phyloP scores from a whole-genome alignment of 2,888 invertebrate species.

The Hesperia comma region DNA sequence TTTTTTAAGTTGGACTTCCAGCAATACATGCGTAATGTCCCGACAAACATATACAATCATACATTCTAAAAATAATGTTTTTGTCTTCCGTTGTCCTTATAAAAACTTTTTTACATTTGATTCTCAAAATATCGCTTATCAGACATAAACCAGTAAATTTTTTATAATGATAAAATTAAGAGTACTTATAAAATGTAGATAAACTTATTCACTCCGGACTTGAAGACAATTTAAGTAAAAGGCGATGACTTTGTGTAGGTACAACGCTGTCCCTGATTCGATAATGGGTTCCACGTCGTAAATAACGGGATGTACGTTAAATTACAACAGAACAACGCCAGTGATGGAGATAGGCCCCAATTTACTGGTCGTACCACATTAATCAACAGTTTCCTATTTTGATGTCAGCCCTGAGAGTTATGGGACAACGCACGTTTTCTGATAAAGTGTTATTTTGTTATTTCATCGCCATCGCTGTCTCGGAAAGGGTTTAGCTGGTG shows the following conservation, averaged over 20 bases:
- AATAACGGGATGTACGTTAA: conserved; percentile 8
- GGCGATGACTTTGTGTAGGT: background rate
- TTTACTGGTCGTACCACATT: conserved; percentile 13
- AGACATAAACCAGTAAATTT: too few relatives aligned
- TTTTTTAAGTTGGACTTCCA: too few relatives aligned
- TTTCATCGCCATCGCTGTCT: background rate
- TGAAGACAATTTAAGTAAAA: too few relatives aligned
- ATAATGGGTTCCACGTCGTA: conserved; percentile 4
- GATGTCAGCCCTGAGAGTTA: conserved; percentile 8
- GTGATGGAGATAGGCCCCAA: conserved; percentile 15
- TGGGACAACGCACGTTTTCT: background rate
- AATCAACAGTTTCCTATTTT: conserved; percentile 8
- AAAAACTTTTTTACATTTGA: too few relatives aligned
- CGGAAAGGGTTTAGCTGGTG: background rate
- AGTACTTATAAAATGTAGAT: too few relatives aligned
- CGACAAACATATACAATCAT: too few relatives aligned
- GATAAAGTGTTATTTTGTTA: background rate
- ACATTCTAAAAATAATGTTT: too few relatives aligned
- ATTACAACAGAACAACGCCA: conserved; percentile 14
- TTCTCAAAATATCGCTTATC: too few relatives aligned
- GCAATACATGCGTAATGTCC: too few relatives aligned
- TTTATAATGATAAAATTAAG: too few relatives aligned
- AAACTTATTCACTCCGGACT: too few relatives aligned
- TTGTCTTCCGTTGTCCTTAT: too few relatives aligned
- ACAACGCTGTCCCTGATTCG: background rate